Evolutionary conservation across 2,888 invertebrate genomes (phyloP).

Genomic region (Piscicola geometra): DNA sequence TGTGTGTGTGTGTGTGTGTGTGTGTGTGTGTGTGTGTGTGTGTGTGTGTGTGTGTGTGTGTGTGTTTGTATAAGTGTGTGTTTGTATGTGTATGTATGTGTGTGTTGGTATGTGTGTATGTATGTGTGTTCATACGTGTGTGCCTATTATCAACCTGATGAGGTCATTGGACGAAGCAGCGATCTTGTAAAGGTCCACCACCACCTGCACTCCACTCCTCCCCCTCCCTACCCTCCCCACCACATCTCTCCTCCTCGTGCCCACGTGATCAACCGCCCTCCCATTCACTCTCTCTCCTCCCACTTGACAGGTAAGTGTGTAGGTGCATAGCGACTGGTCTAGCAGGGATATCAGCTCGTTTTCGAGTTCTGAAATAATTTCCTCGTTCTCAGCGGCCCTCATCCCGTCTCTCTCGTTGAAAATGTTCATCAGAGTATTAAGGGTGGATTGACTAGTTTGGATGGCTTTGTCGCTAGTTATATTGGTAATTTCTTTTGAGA

Average conservation of each 20-base stretch:
- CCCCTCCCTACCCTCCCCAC: not conserved
- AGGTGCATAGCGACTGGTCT: not conserved
- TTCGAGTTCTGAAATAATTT: not conserved
- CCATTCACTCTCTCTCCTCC: not conserved
- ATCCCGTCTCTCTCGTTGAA: not conserved
- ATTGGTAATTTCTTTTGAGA: no score
- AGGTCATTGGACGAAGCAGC: not conserved
- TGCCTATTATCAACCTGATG: no score
- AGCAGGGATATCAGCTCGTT: not conserved
- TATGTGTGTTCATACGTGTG: no score
- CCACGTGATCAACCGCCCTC: not conserved
- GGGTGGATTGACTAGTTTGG: not conserved
- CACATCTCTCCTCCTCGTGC: not conserved
- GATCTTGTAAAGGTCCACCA: not conserved
- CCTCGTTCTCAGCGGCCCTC: no score
- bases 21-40: constrained; percentile 4
- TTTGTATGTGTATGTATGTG: no score
- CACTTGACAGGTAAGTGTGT: constrained; percentile 1
- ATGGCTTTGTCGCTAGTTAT: not conserved
- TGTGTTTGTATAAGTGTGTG: not conserved
- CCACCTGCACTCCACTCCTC: not conserved
- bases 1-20: constrained; percentile 4
- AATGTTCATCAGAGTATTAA: not conserved
- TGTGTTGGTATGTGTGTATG: no score
- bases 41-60: constrained; percentile 4